Percentiles rank a stretch among this genome's conserved stretches.
phyloP scores from a whole-genome alignment of 1,140 invertebrate species.

The Drosophila orena region DNA sequence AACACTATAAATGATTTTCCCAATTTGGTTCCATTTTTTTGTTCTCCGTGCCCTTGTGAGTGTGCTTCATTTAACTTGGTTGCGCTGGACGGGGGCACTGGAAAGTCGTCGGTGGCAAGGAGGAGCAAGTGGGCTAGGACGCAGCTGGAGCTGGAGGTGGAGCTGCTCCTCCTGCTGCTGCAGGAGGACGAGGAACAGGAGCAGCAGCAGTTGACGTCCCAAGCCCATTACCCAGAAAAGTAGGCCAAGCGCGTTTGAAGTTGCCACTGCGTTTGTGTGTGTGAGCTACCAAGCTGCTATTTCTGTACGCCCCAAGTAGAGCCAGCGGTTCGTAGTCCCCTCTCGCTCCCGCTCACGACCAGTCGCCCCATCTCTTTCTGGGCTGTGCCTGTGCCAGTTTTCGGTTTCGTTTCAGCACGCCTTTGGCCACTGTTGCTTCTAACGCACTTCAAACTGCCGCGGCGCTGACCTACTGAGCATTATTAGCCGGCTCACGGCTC shows the following conservation, averaged over 20 bases:
- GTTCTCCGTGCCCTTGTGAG: neutral
- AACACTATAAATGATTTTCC: too few species aligned
- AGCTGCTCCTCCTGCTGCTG: too few species aligned
- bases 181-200: neutral
- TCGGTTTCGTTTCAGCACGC: slow-evolving; percentile 42
- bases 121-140: neutral
- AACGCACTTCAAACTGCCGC: slow-evolving; percentile 73
- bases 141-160: slow-evolving; percentile 4
- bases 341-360: neutral
- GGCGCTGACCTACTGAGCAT: slow-evolving; percentile 76
- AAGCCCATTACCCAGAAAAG: slow-evolving; percentile 67
- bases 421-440: slow-evolving; percentile 76
- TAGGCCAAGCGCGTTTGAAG: slow-evolving; percentile 82
- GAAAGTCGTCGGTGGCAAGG: slow-evolving; percentile 17
- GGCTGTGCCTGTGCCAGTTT: slow-evolving; percentile 41
- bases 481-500: slow-evolving; percentile 71
- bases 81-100: slow-evolving; percentile 60
- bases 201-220: slow-evolving; percentile 60
- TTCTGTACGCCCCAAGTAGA: slow-evolving; percentile 68
- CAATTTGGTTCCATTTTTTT: neutral
- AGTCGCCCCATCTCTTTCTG: slow-evolving; percentile 4
- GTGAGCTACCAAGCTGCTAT: slow-evolving; percentile 52
- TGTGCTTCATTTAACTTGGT: slow-evolving; percentile 77
- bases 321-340: slow-evolving; percentile 36
- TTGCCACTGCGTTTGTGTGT: slow-evolving; percentile 63